phyloP scores from a whole-genome alignment of 1,140 invertebrate species.

The Meteorus sp. region DNA sequence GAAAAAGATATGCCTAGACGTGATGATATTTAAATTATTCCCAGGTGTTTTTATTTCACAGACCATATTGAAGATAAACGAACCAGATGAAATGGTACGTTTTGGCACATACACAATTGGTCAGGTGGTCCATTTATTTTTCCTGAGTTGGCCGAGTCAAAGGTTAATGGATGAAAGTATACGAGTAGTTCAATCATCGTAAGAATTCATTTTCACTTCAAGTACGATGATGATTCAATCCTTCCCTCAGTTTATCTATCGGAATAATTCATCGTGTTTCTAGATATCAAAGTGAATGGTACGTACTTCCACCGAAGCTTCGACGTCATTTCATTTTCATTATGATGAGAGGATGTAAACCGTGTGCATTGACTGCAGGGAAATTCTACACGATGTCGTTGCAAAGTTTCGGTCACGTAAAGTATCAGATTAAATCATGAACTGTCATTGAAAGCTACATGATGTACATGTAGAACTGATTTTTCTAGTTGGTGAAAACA shows the following conservation, averaged over 20 bases:
- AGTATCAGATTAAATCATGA: not conserved
- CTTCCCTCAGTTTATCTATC: not conserved
- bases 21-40: not conserved
- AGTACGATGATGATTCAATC: not conserved
- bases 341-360: constrained; percentile 23
- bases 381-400: constrained; percentile 25
- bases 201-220: constrained; percentile 5
- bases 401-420: constrained; percentile 18
- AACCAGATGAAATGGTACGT: constrained; percentile 15
- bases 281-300: too few relatives aligned
- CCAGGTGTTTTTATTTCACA: not conserved
- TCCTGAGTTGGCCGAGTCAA: constrained; percentile 30
- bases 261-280: constrained; percentile 24
- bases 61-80: constrained; percentile 3
- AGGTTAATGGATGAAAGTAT: constrained; percentile 30
- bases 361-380: constrained; percentile 16
- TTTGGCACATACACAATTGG: constrained; percentile 13
- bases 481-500: constrained; percentile 25
- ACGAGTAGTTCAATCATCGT: constrained; percentile 25
- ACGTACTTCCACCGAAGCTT: constrained; percentile 7
- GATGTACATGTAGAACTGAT: too few relatives aligned
- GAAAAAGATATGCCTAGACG: not conserved
- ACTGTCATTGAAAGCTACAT: not conserved
- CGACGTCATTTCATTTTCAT: constrained; percentile 29
- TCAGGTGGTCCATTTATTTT: constrained; percentile 29